Conservation (phyloP, 1,140 invertebrate species). For the Plectrocnemia conspersa region DNA sequence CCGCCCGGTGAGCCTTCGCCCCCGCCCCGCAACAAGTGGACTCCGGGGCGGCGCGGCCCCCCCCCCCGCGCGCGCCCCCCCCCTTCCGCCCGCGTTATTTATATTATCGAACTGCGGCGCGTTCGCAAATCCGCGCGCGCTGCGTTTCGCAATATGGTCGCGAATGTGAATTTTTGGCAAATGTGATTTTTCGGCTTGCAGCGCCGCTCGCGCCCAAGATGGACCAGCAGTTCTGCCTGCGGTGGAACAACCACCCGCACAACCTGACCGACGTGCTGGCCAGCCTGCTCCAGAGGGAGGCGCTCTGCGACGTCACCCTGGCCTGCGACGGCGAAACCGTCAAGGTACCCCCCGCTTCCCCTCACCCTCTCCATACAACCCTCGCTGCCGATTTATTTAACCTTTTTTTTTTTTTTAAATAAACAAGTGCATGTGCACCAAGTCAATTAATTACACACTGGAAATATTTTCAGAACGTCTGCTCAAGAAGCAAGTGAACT, state of each 20-base stretch:
- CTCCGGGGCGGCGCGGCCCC: not conserved
- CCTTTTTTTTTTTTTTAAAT: constrained; percentile 3
- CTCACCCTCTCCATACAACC: not conserved
- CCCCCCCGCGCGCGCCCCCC: not conserved
- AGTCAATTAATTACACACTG: not conserved
- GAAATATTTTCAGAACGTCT: no score
- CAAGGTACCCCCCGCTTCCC: constrained; percentile 52
- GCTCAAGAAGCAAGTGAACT: not conserved
- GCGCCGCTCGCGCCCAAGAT: constrained; percentile 60
- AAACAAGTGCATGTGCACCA: not conserved
- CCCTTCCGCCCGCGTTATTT: not conserved
- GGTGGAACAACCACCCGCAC: constrained; percentile 90
- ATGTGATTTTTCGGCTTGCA: constrained; percentile 43
- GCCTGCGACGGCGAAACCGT: constrained; percentile 88
- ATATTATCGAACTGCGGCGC: no score
- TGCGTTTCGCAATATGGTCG: no score
- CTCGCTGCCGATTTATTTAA: no score
- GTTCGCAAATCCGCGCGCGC: no score
- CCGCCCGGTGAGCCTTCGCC: not conserved
- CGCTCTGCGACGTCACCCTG: constrained; percentile 86
- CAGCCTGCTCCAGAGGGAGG: constrained; percentile 78
- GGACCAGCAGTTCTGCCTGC: constrained; percentile 91
- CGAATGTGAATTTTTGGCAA: not conserved
- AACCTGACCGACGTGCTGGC: constrained; percentile 85
- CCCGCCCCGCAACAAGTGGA: no score